Evolutionary conservation across 2,797 vertebrate genomes (phyloP), one percentile per base, ranked within the genome.

Genomic region (Betta splendens): DNA sequence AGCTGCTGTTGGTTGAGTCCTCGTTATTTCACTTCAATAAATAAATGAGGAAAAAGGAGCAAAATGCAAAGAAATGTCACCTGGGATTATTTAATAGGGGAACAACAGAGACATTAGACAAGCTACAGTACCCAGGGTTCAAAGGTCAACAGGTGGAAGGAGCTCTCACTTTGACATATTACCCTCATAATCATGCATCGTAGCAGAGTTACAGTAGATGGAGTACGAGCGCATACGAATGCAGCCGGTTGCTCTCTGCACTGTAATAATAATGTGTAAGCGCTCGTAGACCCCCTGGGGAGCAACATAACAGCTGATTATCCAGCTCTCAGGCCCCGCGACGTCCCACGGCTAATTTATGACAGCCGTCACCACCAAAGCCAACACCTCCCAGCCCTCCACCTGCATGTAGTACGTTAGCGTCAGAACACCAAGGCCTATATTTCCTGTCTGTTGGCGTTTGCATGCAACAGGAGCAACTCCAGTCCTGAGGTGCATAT

Each of bases 241-340:
- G 42, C 3, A 6, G 15, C 38, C 32, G 39, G 17, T n/a, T n/a
- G 9, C 10, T 22, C 21, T 55, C 22, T 55, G 8, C 63, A 23
- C 10, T 64, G 40, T 51, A 55, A 43, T 46, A 55, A 61, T 55
- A 18, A 68, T 56, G 39, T 70, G 20, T 16, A 53, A 53, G 38
- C 59, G 43, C 36, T 67, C 25, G 64, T 55, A 66, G 68, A 5
- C 36, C 45, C 45, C 58, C 20, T 18, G 21, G 42, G 37, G 45
- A 68, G 56, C 15, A 69, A 54, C 54, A 66, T 57, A 76, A 64
- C 55, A 68, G 68, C 39, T 63, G 72, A 85, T 84, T 81, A 81
- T 75, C 32, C 36, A 61, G 46, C 64, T 61, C 59, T 62, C 71
- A 73, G 54, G 22, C 18, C 54, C 50, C 59, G 42, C 67, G 46